A percentile compares a stretch with the other conserved stretches of the same genome.
Conservation (phyloP, 1,140 invertebrate genomes). For the Bombus consobrinus region DNA sequence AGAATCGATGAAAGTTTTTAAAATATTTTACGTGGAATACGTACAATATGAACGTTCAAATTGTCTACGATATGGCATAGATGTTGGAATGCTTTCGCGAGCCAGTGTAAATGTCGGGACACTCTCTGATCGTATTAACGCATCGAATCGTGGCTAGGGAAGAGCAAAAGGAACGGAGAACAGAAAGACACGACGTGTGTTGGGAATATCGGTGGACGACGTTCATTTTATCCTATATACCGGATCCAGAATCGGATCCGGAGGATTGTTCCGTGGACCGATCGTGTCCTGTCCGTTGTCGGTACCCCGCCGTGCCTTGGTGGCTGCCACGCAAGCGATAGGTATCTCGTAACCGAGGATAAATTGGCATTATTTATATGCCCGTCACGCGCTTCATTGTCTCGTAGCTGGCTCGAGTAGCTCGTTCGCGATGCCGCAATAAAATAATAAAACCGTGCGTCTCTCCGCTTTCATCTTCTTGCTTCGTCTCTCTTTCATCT, state of each 20-base stretch:
- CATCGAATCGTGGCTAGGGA: background rate
- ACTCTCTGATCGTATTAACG: constrained; percentile 38
- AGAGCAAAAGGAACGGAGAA: background rate
- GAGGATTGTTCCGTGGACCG: constrained; percentile 49
- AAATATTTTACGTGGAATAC: no score
- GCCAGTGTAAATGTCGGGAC: background rate
- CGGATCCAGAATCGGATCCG: constrained; percentile 45
- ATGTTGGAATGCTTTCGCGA: background rate
- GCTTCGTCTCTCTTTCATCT: background rate
- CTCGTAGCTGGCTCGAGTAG: constrained; percentile 64
- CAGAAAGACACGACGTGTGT: background rate
- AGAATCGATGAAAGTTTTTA: background rate
- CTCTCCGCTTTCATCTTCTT: background rate
- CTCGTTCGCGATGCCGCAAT: constrained; percentile 58
- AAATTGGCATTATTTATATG: constrained; percentile 78
- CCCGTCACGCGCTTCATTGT: constrained; percentile 75
- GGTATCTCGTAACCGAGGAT: constrained; percentile 75
- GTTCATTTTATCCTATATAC: constrained; percentile 41
- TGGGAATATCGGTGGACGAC: constrained; percentile 16
- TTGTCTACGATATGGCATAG: no score
- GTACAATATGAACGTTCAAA: no score
- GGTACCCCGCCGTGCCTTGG: constrained; percentile 52
- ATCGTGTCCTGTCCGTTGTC: constrained; percentile 50
- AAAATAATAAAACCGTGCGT: constrained; percentile 67
- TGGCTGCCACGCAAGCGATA: constrained; percentile 67